Base-by-base conservation (phyloP, 2,797 vertebrate genomes). In the Hydrophis major region DNA sequence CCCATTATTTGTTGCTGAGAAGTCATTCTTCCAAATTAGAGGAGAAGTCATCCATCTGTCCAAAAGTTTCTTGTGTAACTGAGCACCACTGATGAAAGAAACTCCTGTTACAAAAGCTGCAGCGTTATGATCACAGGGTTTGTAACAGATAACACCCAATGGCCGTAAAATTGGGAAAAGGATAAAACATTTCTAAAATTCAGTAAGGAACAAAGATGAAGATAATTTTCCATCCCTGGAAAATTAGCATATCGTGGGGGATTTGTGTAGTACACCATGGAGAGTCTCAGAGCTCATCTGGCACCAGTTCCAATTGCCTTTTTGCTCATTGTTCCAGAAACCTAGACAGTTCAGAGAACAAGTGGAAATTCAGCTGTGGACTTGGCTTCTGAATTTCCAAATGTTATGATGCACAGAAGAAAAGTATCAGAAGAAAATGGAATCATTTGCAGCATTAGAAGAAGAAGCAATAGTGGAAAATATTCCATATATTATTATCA, bases 1-100 rank as follows among this genome's bases (percentile, higher is more conserved):
- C 95, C 96, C 96, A 92, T 96, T 96, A 95, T 94, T 96, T 96
- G 95, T 95, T 96, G 91, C 95, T 94, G 95, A 96, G 95, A 96
- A 97, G 96, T 95, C 96, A 95, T 95, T 95, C 96, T 95, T 89
- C 90, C 55, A 47, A 92, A 93, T 92, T 87, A 93, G 93, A 92
- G 91, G 74, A 93, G 93, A 92, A 87, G 87, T 53, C 55, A 89
- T 87, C 93, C 91, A 93, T 92, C 93, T 93, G 93, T 87, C 88
- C 93, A 89, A 91, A 92, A 74, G 61, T 89, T 87, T 90, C 74
- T 74, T 14, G 86, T 59, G 61, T 69, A 92, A 87, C 60, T 60
- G 88, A 91, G 83, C 88, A 60, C 60, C 4, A 14, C 69, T 66
- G 90, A 86, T 86, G 87, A 89, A 90, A 86, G 53, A 83, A 86